A percentile compares a stretch with the other conserved stretches of the same genome.
These are phyloP conservation scores for Anarsia innoxiella DNA, from an alignment of 2,888 invertebrate species.

Conservation along the genomic window DNA sequence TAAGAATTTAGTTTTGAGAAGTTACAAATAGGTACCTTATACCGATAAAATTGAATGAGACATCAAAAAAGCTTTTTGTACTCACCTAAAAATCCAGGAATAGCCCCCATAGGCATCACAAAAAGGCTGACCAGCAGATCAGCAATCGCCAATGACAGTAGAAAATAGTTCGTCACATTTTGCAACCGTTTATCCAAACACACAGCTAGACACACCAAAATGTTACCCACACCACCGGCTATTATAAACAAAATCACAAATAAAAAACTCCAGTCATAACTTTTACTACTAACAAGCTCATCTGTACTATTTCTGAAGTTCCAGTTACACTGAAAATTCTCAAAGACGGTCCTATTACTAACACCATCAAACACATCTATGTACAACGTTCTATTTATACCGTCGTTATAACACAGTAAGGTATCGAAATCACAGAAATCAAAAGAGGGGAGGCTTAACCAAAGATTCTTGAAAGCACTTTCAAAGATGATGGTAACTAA, in stretches of 20 bases:
- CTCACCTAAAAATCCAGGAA: conserved; percentile 95
- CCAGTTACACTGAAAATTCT: conserved; percentile 58
- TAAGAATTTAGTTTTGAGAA: too few relatives aligned
- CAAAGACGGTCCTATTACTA: conserved; percentile 22
- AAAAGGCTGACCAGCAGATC: conserved; percentile 94
- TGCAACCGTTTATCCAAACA: conserved; percentile 91
- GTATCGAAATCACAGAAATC: conserved; percentile 48
- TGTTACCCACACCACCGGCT: conserved; percentile 92
- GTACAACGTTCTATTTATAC: conserved; percentile 52
- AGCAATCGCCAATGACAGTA: conserved; percentile 93
- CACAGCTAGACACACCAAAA: conserved; percentile 94
- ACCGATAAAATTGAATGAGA: background rate
- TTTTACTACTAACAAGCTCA: conserved; percentile 27
- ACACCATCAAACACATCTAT: conserved; percentile 33
- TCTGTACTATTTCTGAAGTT: conserved; percentile 41
- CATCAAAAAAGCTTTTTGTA: too few relatives aligned
- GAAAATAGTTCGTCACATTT: conserved; percentile 97
- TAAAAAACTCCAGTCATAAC: conserved; percentile 88
- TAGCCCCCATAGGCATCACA: conserved; percentile 97
- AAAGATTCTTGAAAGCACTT: conserved; percentile 55
- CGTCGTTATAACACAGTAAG: conserved; percentile 46
- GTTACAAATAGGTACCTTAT: background rate
- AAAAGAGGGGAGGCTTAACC: conserved; percentile 51
- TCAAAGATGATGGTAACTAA: conserved; percentile 54
- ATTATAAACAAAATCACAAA: conserved; percentile 90